Evolutionary conservation across 2,113 vertebrate genomes (phyloP).

Genomic region (Vanacampus margaritifer): DNA sequence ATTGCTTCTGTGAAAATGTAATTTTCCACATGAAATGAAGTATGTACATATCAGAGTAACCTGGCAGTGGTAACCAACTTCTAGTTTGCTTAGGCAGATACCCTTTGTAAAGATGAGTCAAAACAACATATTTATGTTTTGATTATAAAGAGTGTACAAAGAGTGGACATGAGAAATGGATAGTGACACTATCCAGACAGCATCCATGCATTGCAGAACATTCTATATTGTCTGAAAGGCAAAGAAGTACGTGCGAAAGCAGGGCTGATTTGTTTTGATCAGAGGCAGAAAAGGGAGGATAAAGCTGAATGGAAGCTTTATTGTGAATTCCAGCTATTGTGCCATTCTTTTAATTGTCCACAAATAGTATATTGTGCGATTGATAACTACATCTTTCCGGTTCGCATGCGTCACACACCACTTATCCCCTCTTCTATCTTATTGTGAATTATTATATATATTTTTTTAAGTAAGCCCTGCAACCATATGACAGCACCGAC

Average conservation of each 20-base stretch:
- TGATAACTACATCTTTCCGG: background rate
- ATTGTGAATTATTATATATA: background rate
- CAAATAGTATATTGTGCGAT: background rate
- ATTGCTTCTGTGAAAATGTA: background rate
- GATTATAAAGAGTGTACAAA: background rate
- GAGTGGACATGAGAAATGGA: background rate
- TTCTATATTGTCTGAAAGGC: background rate
- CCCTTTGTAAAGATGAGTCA: no score
- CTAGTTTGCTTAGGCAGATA: background rate
- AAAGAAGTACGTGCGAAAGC: slow-evolving; percentile 8
- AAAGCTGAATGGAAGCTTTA: slow-evolving; percentile 33
- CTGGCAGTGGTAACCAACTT: background rate
- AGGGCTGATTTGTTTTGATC: slow-evolving; percentile 52
- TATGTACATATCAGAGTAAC: no score
- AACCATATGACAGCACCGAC: background rate
- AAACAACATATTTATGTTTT: background rate
- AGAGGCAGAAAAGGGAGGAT: slow-evolving; percentile 1
- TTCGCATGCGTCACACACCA: background rate
- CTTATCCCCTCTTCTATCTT: background rate
- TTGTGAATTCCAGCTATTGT: slow-evolving; percentile 41
- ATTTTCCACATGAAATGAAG: no score
- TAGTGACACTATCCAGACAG: background rate
- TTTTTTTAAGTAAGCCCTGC: background rate
- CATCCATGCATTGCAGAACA: background rate
- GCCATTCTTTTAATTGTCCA: no score